A percentile compares a stretch with the other conserved stretches of the same genome.
Conservation (phyloP, 2,113 vertebrate species). For the Synchiropus splendidus region DNA sequence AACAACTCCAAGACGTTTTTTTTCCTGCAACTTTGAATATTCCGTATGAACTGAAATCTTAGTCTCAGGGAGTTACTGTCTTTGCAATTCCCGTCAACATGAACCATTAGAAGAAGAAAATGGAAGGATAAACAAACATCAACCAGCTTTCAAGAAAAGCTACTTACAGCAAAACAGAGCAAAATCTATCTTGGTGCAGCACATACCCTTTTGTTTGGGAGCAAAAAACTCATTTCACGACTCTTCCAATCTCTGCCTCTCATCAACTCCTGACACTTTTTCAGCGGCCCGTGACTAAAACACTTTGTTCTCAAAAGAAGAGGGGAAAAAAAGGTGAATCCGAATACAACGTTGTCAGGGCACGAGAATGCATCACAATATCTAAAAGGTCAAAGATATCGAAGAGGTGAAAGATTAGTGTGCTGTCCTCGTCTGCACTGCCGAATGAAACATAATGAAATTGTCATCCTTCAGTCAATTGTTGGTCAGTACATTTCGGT, state of each 20-base stretch:
- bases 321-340: not conserved
- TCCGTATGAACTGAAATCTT: no score
- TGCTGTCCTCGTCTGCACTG: no score
- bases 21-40: no score
- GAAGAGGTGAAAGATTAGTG: not conserved
- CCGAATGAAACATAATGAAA: not conserved
- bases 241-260: conserved; percentile 16
- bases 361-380: not conserved
- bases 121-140: no score
- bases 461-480: conserved; percentile 4
- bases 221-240: conserved; percentile 29
- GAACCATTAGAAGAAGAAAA: no score
- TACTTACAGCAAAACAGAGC: no score
- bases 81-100: no score
- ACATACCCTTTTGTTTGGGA: conserved; percentile 12
- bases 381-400: conserved; percentile 1
- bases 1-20: no score
- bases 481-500: conserved; percentile 32
- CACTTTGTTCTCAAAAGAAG: not conserved
- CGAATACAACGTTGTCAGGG: not conserved
- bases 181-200: no score
- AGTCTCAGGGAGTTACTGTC: no score
- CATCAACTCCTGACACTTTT: conserved; percentile 9
- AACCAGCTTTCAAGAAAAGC: no score
- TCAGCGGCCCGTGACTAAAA: conserved; percentile 8